phyloP scores from a whole-genome alignment of 2,797 vertebrate species.

The Anguilla pacifica region DNA sequence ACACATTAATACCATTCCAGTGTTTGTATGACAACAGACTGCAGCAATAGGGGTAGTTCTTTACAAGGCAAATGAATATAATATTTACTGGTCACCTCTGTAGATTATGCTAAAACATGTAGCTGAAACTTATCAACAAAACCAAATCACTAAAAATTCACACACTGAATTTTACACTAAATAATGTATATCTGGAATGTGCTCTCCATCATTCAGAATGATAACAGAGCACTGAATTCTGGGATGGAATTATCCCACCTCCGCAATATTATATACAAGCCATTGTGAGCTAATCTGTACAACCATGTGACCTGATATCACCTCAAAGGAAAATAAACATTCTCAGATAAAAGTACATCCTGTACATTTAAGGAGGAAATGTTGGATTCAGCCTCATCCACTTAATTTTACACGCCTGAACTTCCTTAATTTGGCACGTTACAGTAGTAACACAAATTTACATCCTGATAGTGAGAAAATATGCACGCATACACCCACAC shows the following conservation, averaged over 20 bases:
- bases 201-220: conserved; percentile 52
- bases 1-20: conserved; percentile 58
- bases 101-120: conserved; percentile 48
- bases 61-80: conserved; percentile 60
- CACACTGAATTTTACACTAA: conserved; percentile 65
- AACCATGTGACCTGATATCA: conserved; percentile 46
- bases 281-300: conserved; percentile 53
- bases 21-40: conserved; percentile 57
- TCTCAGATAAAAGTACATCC: conserved; percentile 38
- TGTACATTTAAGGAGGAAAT: conserved; percentile 42
- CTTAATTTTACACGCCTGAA: conserved; percentile 40
- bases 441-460: conserved; percentile 44
- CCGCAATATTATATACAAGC: conserved; percentile 66
- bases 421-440: conserved; percentile 67
- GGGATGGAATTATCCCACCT: conserved; percentile 66
- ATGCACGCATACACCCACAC: conserved; percentile 49
- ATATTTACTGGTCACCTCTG: conserved; percentile 59
- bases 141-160: conserved; percentile 59
- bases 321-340: conserved; percentile 41
- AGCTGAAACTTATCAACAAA: conserved; percentile 49
- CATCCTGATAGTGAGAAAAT: conserved; percentile 47
- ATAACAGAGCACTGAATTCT: conserved; percentile 62
- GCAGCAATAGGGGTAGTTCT: conserved; percentile 64
- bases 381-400: conserved; percentile 42
- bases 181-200: conserved; percentile 60